Evolutionary conservation across 2,797 vertebrate species (phyloP).

Genomic region (Ficedula albicollis): DNA sequence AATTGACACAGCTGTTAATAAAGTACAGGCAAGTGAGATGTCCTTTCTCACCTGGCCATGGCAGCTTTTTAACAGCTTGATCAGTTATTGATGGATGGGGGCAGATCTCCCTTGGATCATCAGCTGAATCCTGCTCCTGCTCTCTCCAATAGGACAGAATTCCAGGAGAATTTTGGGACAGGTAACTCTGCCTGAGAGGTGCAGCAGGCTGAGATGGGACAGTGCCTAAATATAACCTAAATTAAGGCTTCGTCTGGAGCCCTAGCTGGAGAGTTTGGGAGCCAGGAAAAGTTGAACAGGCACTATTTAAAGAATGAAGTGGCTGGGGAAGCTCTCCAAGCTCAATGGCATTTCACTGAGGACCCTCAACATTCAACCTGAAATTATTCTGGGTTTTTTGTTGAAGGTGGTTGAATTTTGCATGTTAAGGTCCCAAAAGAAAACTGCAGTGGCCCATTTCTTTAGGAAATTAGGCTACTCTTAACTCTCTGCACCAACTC

Average conservation of each 20-base stretch:
- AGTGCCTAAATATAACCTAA: not conserved
- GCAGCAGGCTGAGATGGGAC: not conserved
- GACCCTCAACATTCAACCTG: not conserved
- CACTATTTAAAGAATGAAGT: not conserved
- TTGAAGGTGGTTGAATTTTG: not conserved
- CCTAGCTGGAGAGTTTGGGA: not conserved
- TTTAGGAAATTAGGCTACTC: not conserved
- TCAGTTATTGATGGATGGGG: not conserved
- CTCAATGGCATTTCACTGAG: not conserved
- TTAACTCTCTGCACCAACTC: not conserved
- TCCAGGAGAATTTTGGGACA: not conserved
- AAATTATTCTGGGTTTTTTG: not conserved
- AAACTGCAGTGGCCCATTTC: not conserved
- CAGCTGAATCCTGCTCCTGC: not conserved
- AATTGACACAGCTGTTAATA: not conserved
- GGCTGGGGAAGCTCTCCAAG: not conserved
- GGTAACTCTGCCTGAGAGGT: not conserved
- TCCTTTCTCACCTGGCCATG: not conserved
- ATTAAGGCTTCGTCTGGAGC: not conserved
- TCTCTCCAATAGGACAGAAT: not conserved
- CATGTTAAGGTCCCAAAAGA: not conserved
- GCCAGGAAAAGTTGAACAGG: not conserved
- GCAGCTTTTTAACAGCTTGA: not conserved
- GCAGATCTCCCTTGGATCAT: accelerated
- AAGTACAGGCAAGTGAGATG: not conserved